Percentiles rank a stretch among this genome's conserved stretches.
phyloP scores from a whole-genome alignment of 2,113 vertebrate genomes.

The Toxotes chatareus region DNA sequence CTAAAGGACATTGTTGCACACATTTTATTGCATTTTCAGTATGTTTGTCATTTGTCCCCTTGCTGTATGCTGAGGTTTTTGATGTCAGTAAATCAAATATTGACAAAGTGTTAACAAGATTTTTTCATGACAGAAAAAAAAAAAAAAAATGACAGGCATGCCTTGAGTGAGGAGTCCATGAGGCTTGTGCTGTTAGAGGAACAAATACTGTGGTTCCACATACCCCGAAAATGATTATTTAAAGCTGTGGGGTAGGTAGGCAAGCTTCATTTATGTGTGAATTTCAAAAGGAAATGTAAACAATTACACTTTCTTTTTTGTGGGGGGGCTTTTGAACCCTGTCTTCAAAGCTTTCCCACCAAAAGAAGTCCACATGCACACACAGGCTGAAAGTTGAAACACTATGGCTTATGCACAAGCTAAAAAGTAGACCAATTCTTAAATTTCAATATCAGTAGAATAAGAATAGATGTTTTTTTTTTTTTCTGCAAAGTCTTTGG shows the following conservation, averaged over 20 bases:
- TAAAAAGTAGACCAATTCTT: background rate
- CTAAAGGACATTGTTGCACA: background rate
- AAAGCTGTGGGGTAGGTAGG: background rate
- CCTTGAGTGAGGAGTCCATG: background rate
- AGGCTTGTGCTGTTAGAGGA: slow-evolving; percentile 8
- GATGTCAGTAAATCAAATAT: slow-evolving; percentile 29
- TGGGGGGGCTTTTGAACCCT: slow-evolving; percentile 9
- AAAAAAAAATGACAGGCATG: background rate
- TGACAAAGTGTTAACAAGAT: background rate
- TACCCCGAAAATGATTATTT: slow-evolving; percentile 7
- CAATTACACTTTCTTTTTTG: slow-evolving; percentile 46
- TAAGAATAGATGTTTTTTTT: background rate
- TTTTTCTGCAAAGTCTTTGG: background rate
- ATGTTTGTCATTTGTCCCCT: background rate
- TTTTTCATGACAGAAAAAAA: background rate
- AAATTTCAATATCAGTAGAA: background rate
- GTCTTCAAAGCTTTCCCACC: slow-evolving; percentile 38
- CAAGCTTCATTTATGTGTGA: background rate
- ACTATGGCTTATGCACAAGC: background rate
- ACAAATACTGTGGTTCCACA: slow-evolving; percentile 19
- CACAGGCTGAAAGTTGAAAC: slow-evolving; percentile 16
- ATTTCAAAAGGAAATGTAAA: slow-evolving; percentile 29
- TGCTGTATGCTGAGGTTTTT: slow-evolving; percentile 1
- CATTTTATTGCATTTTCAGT: slow-evolving; percentile 13
- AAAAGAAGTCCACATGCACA: slow-evolving; percentile 28